phyloP scores from a whole-genome alignment of 2,797 vertebrate genomes.

The Setipinna tenuifilis region DNA sequence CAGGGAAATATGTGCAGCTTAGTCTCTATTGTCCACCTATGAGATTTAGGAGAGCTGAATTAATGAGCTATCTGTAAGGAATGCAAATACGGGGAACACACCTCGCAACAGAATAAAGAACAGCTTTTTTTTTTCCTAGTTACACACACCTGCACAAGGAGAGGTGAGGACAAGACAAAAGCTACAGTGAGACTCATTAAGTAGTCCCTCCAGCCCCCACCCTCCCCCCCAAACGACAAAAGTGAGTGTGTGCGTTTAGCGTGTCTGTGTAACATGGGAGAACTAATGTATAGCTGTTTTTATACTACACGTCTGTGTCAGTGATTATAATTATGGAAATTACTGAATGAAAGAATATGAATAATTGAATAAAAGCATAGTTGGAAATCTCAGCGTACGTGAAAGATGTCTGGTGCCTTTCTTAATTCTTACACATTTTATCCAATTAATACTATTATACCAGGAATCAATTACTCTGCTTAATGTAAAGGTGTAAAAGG shows the following conservation, averaged over 20 bases:
- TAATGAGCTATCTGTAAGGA: constrained; percentile 47
- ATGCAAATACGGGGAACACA: constrained; percentile 27
- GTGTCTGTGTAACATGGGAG: background rate
- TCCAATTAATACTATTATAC: background rate
- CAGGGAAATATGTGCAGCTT: constrained; percentile 30
- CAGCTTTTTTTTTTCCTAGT: constrained; percentile 3
- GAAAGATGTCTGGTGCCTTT: background rate
- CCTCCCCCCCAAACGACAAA: no score
- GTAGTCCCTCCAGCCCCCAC: no score
- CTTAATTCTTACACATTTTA: background rate
- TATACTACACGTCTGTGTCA: background rate
- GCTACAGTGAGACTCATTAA: background rate
- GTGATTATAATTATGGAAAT: background rate
- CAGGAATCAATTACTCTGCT: background rate
- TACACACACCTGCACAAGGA: constrained; percentile 22
- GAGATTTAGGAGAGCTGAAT: constrained; percentile 47
- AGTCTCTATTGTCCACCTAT: constrained; percentile 32
- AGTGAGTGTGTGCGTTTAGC: no score
- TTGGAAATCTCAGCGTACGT: background rate
- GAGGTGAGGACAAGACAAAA: background rate
- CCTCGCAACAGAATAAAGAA: constrained; percentile 32
- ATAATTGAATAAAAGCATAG: no score
- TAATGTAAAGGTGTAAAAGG: no score
- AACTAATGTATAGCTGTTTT: background rate
- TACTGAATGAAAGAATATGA: background rate